A percentile compares a stretch with the other conserved stretches of the same genome.
phyloP scores from a whole-genome alignment of 2,888 invertebrate genomes.

The Cheilosia grossa region DNA sequence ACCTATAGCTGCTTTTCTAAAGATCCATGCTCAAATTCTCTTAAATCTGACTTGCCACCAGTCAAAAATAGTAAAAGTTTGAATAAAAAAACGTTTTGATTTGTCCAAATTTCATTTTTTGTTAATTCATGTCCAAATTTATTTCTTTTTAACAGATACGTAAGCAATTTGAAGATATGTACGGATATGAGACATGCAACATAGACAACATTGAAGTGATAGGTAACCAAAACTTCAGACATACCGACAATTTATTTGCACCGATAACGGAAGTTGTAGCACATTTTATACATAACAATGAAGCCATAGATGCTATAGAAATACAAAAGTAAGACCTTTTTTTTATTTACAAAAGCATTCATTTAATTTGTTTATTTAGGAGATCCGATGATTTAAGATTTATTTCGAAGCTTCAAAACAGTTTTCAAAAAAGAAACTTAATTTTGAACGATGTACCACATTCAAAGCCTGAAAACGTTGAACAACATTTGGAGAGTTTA shows the following conservation, averaged over 20 bases:
- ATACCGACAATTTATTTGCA: conserved; percentile 2
- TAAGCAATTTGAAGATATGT: conserved; percentile 84
- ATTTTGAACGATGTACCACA: conserved; percentile 84
- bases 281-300: conserved; percentile 85
- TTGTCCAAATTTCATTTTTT: too few species aligned
- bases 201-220: conserved; percentile 84
- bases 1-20: too few species aligned
- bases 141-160: conserved; percentile 83
- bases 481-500: conserved; percentile 81
- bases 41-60: too few species aligned
- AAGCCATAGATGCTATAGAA: conserved; percentile 84
- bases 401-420: conserved; percentile 82
- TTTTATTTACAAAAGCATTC: not conserved
- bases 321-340: conserved; percentile 83
- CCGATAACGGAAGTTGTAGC: conserved; percentile 82
- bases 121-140: not conserved
- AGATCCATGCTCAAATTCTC: too few species aligned
- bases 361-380: conserved; percentile 76
- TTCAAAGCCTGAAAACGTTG: conserved; percentile 78
- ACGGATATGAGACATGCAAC: conserved; percentile 85
- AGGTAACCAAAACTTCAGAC: conserved; percentile 41
- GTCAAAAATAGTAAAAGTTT: too few species aligned
- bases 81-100: too few species aligned
- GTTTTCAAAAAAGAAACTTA: conserved; percentile 81
- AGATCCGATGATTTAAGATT: conserved; percentile 84